Conservation (phyloP, 1,140 invertebrate species). For the Microplitis mediator region DNA sequence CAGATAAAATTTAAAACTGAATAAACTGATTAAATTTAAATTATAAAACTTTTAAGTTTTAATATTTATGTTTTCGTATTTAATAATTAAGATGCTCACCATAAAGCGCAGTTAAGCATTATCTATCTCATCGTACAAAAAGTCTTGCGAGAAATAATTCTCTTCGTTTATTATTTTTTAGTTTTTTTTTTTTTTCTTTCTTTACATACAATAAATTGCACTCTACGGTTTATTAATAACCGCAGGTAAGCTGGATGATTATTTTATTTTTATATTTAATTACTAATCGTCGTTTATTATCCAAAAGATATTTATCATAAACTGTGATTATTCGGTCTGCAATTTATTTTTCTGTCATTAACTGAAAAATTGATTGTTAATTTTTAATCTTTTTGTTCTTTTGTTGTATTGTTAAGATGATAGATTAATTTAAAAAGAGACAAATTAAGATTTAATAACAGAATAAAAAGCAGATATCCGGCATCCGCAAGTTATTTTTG, state of each 20-base stretch:
- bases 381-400: neutral
- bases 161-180: neutral
- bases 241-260: neutral
- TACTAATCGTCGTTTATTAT: slow-evolving; percentile 6
- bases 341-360: slow-evolving; percentile 6
- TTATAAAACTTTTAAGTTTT: neutral
- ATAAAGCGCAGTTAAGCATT: slow-evolving; percentile 12
- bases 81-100: neutral
- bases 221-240: neutral
- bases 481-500: slow-evolving; percentile 25
- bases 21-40: neutral
- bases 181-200: neutral
- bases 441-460: neutral
- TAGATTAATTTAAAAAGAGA: no score
- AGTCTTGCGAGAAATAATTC: slow-evolving; percentile 6
- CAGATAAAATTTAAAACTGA: neutral
- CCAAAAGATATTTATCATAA: slow-evolving; percentile 3
- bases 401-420: neutral
- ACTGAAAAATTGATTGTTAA: neutral
- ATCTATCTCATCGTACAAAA: slow-evolving; percentile 24
- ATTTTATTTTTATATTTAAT: neutral
- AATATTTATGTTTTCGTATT: neutral
- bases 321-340: neutral
- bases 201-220: neutral
- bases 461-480: slow-evolving; percentile 30